Conservation (phyloP, 2,888 invertebrate species). For the Nomada goodeniana region DNA sequence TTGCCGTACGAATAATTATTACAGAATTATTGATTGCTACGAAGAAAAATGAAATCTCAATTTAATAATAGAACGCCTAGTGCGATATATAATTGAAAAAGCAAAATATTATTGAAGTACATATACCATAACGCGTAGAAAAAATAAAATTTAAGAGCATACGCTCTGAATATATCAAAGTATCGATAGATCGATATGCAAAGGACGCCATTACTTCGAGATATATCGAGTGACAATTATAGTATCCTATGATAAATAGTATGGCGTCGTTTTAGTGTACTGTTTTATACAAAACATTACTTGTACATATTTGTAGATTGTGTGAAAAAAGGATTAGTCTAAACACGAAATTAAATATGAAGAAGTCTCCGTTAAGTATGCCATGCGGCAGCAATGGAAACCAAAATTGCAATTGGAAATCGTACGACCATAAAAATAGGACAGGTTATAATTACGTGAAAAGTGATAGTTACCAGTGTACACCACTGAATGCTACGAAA, state of each 20-base stretch:
- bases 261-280: conserved; percentile 48
- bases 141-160: not conserved
- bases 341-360: conserved; percentile 66
- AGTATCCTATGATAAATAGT: conserved; percentile 19
- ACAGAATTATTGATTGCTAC: too few species aligned
- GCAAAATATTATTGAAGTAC: not conserved
- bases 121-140: too few species aligned
- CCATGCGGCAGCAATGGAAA: conserved; percentile 64
- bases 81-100: not conserved
- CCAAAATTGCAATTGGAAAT: conserved; percentile 63
- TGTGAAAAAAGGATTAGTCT: conserved; percentile 21
- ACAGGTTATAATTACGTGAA: conserved; percentile 68
- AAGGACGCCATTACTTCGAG: conserved; percentile 22
- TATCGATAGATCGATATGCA: conserved; percentile 18
- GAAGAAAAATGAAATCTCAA: too few species aligned
- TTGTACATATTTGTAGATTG: conserved; percentile 57
- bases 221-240: not conserved
- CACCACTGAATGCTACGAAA: conserved; percentile 54
- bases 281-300: conserved; percentile 33
- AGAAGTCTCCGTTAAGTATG: conserved; percentile 76
- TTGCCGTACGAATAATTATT: too few species aligned
- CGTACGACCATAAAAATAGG: conserved; percentile 42
- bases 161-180: not conserved
- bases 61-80: too few species aligned
- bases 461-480: conserved; percentile 53